A percentile compares a stretch with the other conserved stretches of the same genome.
Evolutionary conservation across 2,113 vertebrate species (phyloP).

Genomic region (Dipodomys merriami): DNA sequence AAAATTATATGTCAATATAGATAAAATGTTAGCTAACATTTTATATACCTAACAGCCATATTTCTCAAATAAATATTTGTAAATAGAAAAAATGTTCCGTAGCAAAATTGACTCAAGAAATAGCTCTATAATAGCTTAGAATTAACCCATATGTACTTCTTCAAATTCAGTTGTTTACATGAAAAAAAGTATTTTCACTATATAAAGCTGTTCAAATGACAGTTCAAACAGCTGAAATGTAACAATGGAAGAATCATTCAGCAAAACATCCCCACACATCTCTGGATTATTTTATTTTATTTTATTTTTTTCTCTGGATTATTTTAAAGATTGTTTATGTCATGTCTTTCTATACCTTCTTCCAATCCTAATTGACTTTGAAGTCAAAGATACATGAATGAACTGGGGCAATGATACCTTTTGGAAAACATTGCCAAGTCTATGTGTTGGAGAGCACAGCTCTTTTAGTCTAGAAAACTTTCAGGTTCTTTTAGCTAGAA

Average conservation of each 20-base stretch:
- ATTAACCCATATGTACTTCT: slow-evolving; percentile 75
- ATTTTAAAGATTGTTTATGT: neutral
- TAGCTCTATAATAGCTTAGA: slow-evolving; percentile 67
- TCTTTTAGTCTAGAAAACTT: neutral
- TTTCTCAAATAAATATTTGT: slow-evolving; percentile 62
- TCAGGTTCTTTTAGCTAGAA: neutral
- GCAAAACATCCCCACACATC: neutral
- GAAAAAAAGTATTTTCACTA: slow-evolving; percentile 47
- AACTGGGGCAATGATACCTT: neutral
- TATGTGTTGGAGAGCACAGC: neutral
- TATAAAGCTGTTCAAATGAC: slow-evolving; percentile 41
- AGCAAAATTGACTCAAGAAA: slow-evolving; percentile 80
- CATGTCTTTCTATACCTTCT: neutral
- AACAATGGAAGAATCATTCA: neutral
- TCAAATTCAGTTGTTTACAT: slow-evolving; percentile 62
- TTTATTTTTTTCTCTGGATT: neutral
- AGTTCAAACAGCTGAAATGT: neutral
- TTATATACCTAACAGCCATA: slow-evolving; percentile 79
- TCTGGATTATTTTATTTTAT: slow-evolving; percentile 6
- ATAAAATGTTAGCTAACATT: slow-evolving; percentile 66
- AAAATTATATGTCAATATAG: neutral
- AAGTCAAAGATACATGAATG: neutral
- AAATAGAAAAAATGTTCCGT: slow-evolving; percentile 72
- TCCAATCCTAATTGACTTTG: neutral
- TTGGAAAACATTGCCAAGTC: neutral